Conservation (phyloP, 2,888 invertebrate genomes). For the Xylota sylvarum region DNA sequence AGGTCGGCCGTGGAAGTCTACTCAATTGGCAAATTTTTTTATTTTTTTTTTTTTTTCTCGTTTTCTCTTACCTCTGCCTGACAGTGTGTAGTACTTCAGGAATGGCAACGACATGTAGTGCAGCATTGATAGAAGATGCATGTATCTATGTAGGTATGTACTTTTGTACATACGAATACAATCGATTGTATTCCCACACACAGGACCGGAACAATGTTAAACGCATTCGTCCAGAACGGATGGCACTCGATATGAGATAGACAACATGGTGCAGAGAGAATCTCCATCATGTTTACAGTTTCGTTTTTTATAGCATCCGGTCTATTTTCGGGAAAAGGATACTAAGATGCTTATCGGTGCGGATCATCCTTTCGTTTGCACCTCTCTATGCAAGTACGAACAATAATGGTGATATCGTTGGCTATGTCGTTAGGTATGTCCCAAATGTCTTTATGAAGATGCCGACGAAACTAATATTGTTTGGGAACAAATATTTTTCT, state of each 20-base stretch:
- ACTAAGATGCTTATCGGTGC: slow-evolving; percentile 50
- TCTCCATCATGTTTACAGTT: slow-evolving; percentile 37
- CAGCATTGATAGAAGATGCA: neutral
- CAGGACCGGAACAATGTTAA: slow-evolving; percentile 48
- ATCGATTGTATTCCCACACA: slow-evolving; percentile 41
- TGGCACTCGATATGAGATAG: slow-evolving; percentile 36
- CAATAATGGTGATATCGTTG: slow-evolving; percentile 32
- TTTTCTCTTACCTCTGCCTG: neutral
- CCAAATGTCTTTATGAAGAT: slow-evolving; percentile 57
- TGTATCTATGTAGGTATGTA: neutral
- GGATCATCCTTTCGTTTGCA: slow-evolving; percentile 58
- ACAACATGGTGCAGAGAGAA: slow-evolving; percentile 18
- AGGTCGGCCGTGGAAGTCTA: slow-evolving; percentile 51
- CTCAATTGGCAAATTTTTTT: slow-evolving; percentile 52
- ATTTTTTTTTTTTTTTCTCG: neutral
- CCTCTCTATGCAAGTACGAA: slow-evolving; percentile 23
- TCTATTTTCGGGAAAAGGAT: slow-evolving; percentile 25
- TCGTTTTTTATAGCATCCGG: slow-evolving; percentile 51
- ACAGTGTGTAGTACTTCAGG: slow-evolving; percentile 3
- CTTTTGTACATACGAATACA: too few species aligned
- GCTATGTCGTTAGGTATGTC: slow-evolving; percentile 40
- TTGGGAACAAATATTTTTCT: slow-evolving; percentile 66
- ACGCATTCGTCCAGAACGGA: slow-evolving; percentile 69
- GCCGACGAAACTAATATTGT: slow-evolving; percentile 41
- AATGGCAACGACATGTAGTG: slow-evolving; percentile 13